Conservation (phyloP, 2,797 vertebrate species). For the Sebastes umbrosus region DNA sequence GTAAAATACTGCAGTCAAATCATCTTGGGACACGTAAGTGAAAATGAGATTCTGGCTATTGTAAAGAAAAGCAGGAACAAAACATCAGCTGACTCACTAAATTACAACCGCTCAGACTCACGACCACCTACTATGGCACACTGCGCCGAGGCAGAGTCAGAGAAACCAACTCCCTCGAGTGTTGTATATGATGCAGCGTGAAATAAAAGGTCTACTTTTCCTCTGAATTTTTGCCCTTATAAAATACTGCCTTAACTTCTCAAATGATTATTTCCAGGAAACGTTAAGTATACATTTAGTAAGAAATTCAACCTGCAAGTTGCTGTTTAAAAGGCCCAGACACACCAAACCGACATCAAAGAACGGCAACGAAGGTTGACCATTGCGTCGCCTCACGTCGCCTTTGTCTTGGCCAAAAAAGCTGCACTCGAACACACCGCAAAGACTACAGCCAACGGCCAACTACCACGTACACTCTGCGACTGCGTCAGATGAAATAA, state of each 20-base stretch:
- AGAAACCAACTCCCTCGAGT: neutral
- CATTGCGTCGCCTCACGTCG: too few relatives aligned
- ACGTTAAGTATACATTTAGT: neutral
- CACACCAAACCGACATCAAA: too few relatives aligned
- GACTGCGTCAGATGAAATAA: too few relatives aligned
- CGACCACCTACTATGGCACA: neutral
- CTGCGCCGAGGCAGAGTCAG: too few relatives aligned
- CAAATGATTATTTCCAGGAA: neutral
- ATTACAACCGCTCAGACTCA: neutral
- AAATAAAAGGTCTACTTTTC: neutral
- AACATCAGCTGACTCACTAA: neutral
- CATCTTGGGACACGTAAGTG: neutral
- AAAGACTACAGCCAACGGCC: too few relatives aligned
- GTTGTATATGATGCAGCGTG: too few relatives aligned
- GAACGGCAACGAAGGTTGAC: too few relatives aligned
- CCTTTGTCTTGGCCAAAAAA: too few relatives aligned
- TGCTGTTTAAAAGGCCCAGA: neutral
- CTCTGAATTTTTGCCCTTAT: neutral
- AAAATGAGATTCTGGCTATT: neutral
- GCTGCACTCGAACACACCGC: fast-evolving
- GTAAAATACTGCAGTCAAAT: neutral
- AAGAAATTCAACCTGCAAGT: neutral
- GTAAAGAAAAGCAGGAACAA: neutral
- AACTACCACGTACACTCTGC: too few relatives aligned
- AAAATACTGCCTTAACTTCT: neutral